A percentile compares a stretch with the other conserved stretches of the same genome.
phyloP scores from a whole-genome alignment of 1,140 invertebrate species.

The Acromyrmex heyeri region DNA sequence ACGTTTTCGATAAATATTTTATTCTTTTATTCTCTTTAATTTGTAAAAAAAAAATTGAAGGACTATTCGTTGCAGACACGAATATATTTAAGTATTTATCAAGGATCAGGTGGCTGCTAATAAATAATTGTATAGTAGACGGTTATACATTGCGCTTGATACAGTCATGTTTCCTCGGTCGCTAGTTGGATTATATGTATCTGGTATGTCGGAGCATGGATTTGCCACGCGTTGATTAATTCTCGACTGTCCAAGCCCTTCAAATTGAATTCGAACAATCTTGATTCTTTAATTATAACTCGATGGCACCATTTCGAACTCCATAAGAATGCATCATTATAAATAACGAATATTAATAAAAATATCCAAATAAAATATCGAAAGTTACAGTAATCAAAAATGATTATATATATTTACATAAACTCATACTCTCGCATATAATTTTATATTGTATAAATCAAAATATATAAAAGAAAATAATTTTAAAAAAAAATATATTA shows the following conservation, averaged over 20 bases:
- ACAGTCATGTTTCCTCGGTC: slow-evolving; percentile 62
- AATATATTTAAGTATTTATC: slow-evolving; percentile 33
- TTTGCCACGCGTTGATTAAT: slow-evolving; percentile 64
- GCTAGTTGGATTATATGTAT: slow-evolving; percentile 60
- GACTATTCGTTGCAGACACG: not conserved
- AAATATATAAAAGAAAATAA: not conserved
- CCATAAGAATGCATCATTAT: not conserved
- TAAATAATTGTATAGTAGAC: slow-evolving; percentile 49
- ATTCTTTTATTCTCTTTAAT: not conserved
- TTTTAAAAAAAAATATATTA: not conserved
- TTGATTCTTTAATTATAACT: slow-evolving; percentile 46
- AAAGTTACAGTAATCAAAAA: not conserved
- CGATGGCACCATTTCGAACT: not conserved
- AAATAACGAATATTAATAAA: not conserved
- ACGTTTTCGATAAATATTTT: not conserved
- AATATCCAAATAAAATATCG: not conserved
- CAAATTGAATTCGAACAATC: slow-evolving; percentile 53
- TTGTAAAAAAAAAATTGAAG: not conserved
- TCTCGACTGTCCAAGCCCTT: slow-evolving; percentile 58
- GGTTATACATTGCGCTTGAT: slow-evolving; percentile 43
- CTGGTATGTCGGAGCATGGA: slow-evolving; percentile 49
- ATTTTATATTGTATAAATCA: not conserved
- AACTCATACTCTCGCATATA: not conserved
- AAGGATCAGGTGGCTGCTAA: slow-evolving; percentile 24
- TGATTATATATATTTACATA: not conserved